A percentile compares a stretch with the other conserved stretches of the same genome.
phyloP scores from a whole-genome alignment of 2,888 invertebrate genomes.

The Cyclophora punctaria region DNA sequence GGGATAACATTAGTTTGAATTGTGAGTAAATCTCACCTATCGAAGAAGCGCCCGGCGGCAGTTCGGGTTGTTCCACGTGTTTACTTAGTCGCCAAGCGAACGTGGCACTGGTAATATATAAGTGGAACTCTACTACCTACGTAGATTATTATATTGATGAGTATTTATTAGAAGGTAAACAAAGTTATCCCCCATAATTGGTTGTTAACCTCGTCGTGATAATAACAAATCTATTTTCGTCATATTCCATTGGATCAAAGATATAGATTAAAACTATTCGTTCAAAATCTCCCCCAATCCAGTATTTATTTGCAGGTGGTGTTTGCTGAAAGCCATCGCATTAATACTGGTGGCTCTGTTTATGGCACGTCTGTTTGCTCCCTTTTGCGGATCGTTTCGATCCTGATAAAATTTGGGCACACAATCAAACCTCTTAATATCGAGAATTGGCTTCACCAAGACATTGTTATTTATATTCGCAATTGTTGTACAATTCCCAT shows the following conservation, averaged over 20 bases:
- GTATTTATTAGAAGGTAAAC: too few species aligned
- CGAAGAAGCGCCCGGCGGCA: background rate
- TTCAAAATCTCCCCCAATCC: slow-evolving; percentile 19
- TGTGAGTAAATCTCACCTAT: background rate
- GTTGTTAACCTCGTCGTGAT: too few species aligned
- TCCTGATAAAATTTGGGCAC: slow-evolving; percentile 24
- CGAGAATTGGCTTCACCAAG: slow-evolving; percentile 20
- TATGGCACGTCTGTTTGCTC: slow-evolving; percentile 36
- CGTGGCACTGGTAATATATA: too few species aligned
- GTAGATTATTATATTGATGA: too few species aligned
- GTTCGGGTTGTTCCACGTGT: slow-evolving; percentile 9
- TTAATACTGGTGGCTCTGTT: slow-evolving; percentile 35
- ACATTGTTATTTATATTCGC: slow-evolving; percentile 7
- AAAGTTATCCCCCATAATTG: too few species aligned
- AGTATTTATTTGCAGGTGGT: slow-evolving; percentile 33
- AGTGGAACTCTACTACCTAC: too few species aligned
- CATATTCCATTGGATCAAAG: background rate
- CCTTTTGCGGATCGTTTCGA: slow-evolving; percentile 22
- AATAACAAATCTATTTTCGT: too few species aligned
- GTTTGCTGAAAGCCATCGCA: slow-evolving; percentile 34
- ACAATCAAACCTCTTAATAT: slow-evolving; percentile 28
- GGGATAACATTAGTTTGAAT: slow-evolving; percentile 19
- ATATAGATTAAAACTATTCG: slow-evolving; percentile 10
- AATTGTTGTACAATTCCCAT: background rate
- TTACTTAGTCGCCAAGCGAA: background rate